Conservation (phyloP, 2,888 invertebrate species). For the Tortricodes alternella region DNA sequence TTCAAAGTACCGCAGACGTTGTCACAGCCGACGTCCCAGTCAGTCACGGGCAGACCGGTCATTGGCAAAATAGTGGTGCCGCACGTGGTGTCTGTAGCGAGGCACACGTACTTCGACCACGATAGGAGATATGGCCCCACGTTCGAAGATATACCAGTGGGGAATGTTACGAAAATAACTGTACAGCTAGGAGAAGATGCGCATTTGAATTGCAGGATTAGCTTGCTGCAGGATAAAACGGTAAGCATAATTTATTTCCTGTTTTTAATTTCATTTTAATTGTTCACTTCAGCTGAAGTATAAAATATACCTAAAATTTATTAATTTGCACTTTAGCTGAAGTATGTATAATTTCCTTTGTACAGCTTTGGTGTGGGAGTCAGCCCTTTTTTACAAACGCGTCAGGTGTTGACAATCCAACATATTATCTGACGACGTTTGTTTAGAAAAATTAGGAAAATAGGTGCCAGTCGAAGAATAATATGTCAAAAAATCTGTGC, state of each 20-base stretch:
- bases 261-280: no score
- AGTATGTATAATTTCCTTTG: no score
- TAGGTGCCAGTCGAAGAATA: no score
- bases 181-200: slow-evolving; percentile 89
- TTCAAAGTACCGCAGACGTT: slow-evolving; percentile 75
- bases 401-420: no score
- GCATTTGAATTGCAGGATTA: slow-evolving; percentile 88
- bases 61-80: slow-evolving; percentile 56
- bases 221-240: slow-evolving; percentile 89
- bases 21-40: slow-evolving; percentile 46
- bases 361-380: no score
- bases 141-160: slow-evolving; percentile 83
- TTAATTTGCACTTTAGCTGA: no score
- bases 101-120: slow-evolving; percentile 75
- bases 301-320: no score
- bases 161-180: slow-evolving; percentile 86
- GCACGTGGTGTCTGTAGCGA: slow-evolving; percentile 61
- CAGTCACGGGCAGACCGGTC: slow-evolving; percentile 31
- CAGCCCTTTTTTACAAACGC: no score
- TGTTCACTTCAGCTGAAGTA: no score
- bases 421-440: no score
- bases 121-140: slow-evolving; percentile 87
- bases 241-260: slow-evolving; percentile 67
- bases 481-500: no score
- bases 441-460: no score